phyloP scores from a whole-genome alignment of 1,140 invertebrate genomes.

The Lutraria rhynchaena region DNA sequence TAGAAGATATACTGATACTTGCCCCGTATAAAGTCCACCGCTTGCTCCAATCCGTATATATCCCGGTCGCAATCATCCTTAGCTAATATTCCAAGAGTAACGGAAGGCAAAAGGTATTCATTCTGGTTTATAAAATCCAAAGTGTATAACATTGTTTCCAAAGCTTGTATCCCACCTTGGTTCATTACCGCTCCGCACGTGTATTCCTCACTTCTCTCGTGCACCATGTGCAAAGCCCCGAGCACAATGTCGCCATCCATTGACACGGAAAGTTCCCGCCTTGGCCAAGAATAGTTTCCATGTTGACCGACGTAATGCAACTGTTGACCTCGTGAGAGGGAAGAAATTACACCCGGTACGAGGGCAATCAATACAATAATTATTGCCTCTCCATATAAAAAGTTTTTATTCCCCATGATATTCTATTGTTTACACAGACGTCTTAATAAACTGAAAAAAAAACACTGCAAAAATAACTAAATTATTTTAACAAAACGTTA shows the following conservation, averaged over 20 bases:
- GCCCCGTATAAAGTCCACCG: slow-evolving; percentile 99
- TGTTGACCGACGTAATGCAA: slow-evolving; percentile 51
- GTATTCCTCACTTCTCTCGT: slow-evolving; percentile 91
- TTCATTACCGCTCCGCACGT: slow-evolving; percentile 96
- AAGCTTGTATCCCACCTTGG: slow-evolving; percentile 93
- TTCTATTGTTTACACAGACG: too few species aligned
- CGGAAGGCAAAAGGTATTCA: slow-evolving; percentile 86
- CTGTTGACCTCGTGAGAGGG: slow-evolving; percentile 45
- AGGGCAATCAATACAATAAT: too few species aligned
- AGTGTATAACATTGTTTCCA: slow-evolving; percentile 96
- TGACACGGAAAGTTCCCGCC: slow-evolving; percentile 90
- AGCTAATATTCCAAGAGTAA: slow-evolving; percentile 93
- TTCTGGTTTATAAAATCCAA: slow-evolving; percentile 90
- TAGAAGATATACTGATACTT: too few species aligned
- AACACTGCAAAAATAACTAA: too few species aligned
- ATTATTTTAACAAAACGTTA: too few species aligned
- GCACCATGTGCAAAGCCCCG: slow-evolving; percentile 97
- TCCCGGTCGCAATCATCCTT: slow-evolving; percentile 98
- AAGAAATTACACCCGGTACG: too few species aligned
- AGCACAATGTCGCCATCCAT: slow-evolving; percentile 91
- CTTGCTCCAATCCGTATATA: slow-evolving; percentile 97
- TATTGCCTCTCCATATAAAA: too few species aligned
- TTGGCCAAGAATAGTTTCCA: slow-evolving; percentile 87
- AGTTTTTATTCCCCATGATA: too few species aligned
- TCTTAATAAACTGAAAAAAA: too few species aligned